phyloP scores from a whole-genome alignment of 2,888 invertebrate genomes.

The Eulithis testata region DNA sequence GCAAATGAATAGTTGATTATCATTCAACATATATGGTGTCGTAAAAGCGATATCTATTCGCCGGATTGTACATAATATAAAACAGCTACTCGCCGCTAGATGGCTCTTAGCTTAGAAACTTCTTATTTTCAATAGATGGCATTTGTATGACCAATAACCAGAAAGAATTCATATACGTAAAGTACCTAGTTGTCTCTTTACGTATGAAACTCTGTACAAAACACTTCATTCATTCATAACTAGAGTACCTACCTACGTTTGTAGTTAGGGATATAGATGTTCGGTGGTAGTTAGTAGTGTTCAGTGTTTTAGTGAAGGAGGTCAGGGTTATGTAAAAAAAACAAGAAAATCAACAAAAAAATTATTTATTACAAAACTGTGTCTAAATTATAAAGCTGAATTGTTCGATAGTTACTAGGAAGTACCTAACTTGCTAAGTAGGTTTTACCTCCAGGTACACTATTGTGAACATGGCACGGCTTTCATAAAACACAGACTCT shows the following conservation, averaged over 20 bases:
- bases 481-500: neutral
- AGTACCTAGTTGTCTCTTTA: too few species aligned
- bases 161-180: too few species aligned
- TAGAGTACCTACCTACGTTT: too few species aligned
- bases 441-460: neutral
- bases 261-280: too few species aligned
- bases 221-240: too few species aligned
- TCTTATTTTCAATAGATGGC: neutral
- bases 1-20: too few species aligned
- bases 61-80: neutral
- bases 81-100: constrained; percentile 11
- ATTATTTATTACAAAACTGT: constrained; percentile 32
- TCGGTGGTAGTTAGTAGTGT: too few species aligned
- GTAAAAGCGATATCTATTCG: constrained; percentile 6
- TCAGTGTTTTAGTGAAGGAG: too few species aligned
- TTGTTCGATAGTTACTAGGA: constrained; percentile 5
- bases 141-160: too few species aligned
- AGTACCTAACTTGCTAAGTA: neutral
- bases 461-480: neutral
- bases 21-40: too few species aligned
- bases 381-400: constrained; percentile 21
- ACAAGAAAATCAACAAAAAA: constrained; percentile 44
- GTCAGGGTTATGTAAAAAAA: constrained; percentile 16
- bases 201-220: too few species aligned
- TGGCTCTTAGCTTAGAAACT: neutral